phyloP scores from a whole-genome alignment of 1,140 invertebrate species.

The Gryllus bimaculatus region DNA sequence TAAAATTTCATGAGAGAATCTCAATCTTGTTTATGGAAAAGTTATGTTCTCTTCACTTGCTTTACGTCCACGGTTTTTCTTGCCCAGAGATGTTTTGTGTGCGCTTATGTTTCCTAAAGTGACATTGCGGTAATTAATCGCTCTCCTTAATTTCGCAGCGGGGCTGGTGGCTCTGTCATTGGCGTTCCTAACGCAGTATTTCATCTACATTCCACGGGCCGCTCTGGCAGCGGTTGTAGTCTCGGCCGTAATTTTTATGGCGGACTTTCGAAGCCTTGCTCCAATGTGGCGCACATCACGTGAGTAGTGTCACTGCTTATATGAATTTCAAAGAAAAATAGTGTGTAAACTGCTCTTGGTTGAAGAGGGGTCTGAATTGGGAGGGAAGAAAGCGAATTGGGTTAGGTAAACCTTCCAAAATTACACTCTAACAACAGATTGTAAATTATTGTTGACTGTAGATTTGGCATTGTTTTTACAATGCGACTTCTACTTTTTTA shows the following conservation, averaged over 20 bases:
- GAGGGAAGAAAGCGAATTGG: too few relatives aligned
- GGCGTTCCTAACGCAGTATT: conserved; percentile 68
- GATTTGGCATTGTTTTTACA: too few relatives aligned
- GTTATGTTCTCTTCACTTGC: neutral
- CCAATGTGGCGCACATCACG: conserved; percentile 72
- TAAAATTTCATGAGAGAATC: neutral
- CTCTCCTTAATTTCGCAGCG: conserved; percentile 24
- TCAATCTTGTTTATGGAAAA: neutral
- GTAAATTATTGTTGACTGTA: too few relatives aligned
- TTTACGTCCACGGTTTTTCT: too few relatives aligned
- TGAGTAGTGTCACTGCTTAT: conserved; percentile 32
- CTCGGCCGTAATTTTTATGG: conserved; percentile 80
- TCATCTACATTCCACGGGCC: conserved; percentile 68
- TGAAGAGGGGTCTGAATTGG: too few relatives aligned
- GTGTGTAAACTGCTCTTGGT: too few relatives aligned
- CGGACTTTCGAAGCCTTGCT: conserved; percentile 65
- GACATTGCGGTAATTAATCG: neutral
- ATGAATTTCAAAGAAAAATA: too few relatives aligned
- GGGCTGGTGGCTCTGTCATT: conserved; percentile 36
- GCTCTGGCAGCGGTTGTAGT: conserved; percentile 73
- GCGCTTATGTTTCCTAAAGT: too few relatives aligned
- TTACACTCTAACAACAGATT: too few relatives aligned
- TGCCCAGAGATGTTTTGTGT: too few relatives aligned
- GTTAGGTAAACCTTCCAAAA: too few relatives aligned
- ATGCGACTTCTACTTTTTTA: too few relatives aligned